Base-by-base conservation (phyloP, 2,113 vertebrate genomes). In the human (Homo sapiens) region DNA sequence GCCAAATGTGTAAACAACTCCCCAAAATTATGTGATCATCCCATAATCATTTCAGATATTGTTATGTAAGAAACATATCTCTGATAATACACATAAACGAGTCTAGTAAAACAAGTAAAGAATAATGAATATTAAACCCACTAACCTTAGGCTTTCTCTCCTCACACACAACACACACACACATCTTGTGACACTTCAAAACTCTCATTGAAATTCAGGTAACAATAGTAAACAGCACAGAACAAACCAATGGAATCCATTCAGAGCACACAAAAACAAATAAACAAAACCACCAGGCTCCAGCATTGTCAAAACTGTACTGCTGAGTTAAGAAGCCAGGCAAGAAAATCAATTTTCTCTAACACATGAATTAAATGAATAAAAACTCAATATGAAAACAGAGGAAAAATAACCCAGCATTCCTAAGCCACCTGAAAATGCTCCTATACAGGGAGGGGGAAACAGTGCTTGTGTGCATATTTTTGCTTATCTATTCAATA, bases 301-400 rank as follows among this genome's bases (percentile, higher is more conserved):
- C 86, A 91, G 79, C 66, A 93, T 89, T 86, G 78, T 96, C 84
- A 93, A 94, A 96, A 93, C 48, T 85, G 32, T 75, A 90, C 78
- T 97, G 90, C 85, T 97, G 90, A 96, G 76, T 95, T 97, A 96
- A 96, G 92, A 94, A 96, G 85, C 84, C 81, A 91, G 82, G 66
- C 76, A 97, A 96, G 82, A 94, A 91, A 95, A 98, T 95, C 91
- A 82, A 80, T 97, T 98, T 92, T 90, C 59, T 88, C 68, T 91
- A 97, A 89, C 78, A 80, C 6, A 86, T 94, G 75, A 97, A 97
- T 91, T 96, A 95, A 97, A 93, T 86, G 66, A 93, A 93, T 93
- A 96, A 97, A 98, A 94, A 87, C 89, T 95, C 93, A 75, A 59
- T 57, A 89, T 79, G 48, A 92, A 81, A 66, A 89, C 25, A 82